Evolutionary conservation across 2,888 invertebrate genomes (phyloP), one percentile per base, ranked within the genome.

Genomic region (Lordiphosa fenestrarum): DNA sequence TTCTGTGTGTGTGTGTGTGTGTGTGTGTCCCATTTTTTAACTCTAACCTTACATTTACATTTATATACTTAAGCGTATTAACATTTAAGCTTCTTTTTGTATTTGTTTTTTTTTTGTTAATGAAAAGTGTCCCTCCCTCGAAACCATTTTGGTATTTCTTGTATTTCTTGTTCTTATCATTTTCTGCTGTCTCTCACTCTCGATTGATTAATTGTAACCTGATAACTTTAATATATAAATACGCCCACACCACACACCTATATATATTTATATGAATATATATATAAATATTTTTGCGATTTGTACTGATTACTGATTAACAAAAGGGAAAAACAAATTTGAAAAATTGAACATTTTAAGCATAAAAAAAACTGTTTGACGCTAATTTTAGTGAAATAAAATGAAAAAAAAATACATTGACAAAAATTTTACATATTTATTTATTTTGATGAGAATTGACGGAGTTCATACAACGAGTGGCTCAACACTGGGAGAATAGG

Each of bases 281-380:
- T 61, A 57, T 57, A 54, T 41, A 53, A 37, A 53, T 55, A 64
- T 66, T 69, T 75, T 69, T 69, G 71, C 83, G 69, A 83, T 86
- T 85, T 83, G 87, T 85, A 86, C 87, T 86, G 87, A 86, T 82
- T 72, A 82, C 73, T 73, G 77, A 85, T 84, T 83, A 86, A 86
- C 81, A 81, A 72, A 65, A 49, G 48, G 39, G 55, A 59, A 54
- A 57, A 37, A 51, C 23, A 58, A 38, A 53, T 12, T 30, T 10
- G 9, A 30, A 30, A 30, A 30, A 30, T 30, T 30, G 30, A 30
- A 30, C 30, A 30, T 30, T 30, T 30, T 30, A 30, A 30, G 30
- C 30, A 30, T 10, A 48, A 57, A 61, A 42, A 38, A 67, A 57
- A 65, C 37, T 60, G 78, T 78, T 78, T 70, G 60, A 76, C 48